Conservation (phyloP, 2,797 vertebrate species). For the Synanceia verrucosa region DNA sequence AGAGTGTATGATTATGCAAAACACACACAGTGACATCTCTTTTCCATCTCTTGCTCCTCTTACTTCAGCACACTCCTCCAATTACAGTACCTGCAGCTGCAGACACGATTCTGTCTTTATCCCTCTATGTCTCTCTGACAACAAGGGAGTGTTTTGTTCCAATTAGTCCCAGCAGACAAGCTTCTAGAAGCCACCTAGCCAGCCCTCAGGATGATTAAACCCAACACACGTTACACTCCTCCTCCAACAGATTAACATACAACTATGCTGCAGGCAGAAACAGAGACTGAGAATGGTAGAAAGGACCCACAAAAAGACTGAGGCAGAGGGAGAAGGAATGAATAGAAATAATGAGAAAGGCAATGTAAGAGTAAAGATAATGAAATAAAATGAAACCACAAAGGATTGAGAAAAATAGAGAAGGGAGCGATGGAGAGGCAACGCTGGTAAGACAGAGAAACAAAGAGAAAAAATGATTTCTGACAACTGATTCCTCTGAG, state of each 20-base stretch:
- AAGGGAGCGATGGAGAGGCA: not conserved
- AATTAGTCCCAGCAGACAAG: conserved; percentile 75
- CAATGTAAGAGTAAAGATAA: not conserved
- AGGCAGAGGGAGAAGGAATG: not conserved
- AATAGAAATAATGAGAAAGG: not conserved
- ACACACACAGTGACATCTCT: not conserved
- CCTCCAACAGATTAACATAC: conserved; percentile 59
- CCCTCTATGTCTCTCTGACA: conserved; percentile 30
- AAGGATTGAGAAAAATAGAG: not conserved
- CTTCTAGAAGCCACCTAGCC: conserved; percentile 66
- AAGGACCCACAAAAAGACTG: conserved; percentile 5
- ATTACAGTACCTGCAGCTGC: conserved; percentile 71
- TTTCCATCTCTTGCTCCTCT: conserved; percentile 25
- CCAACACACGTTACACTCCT: conserved; percentile 67
- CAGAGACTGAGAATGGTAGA: conserved; percentile 5
- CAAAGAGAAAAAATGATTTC: not conserved
- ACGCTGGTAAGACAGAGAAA: not conserved
- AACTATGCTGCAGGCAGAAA: conserved; percentile 44
- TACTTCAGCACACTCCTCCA: conserved; percentile 41
- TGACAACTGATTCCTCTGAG: not conserved
- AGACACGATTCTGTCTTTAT: conserved; percentile 60
- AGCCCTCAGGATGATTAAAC: conserved; percentile 72
- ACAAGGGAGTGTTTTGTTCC: conserved; percentile 78
- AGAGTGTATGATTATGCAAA: not conserved
- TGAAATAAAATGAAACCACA: not conserved